phyloP scores from a whole-genome alignment of 2,888 invertebrate genomes.

The Sphecodes monilicornis region DNA sequence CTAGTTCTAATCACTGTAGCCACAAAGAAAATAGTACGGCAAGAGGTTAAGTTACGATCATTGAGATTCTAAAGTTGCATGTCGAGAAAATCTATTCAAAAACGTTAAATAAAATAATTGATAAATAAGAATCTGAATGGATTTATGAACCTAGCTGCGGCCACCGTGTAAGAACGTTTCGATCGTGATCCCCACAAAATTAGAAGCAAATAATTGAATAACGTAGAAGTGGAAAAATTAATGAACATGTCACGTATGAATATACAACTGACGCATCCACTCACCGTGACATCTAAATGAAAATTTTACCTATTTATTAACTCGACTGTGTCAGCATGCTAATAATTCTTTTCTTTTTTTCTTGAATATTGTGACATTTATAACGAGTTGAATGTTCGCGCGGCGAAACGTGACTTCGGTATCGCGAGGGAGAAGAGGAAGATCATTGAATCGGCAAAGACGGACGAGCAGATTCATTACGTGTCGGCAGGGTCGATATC shows the following conservation, averaged over 20 bases:
- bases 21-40: too few relatives aligned
- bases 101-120: too few relatives aligned
- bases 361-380: slow-evolving; percentile 14
- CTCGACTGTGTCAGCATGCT: not conserved
- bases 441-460: slow-evolving; percentile 56
- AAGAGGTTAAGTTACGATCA: too few relatives aligned
- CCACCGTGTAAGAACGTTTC: too few relatives aligned
- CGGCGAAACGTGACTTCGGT: slow-evolving; percentile 40
- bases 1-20: too few relatives aligned
- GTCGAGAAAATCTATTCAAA: too few relatives aligned
- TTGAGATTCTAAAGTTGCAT: too few relatives aligned
- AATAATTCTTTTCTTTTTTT: not conserved
- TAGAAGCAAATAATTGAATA: not conserved
- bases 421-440: slow-evolving; percentile 25
- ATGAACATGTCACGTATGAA: not conserved
- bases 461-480: slow-evolving; percentile 56
- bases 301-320: not conserved
- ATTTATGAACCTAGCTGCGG: not conserved
- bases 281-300: not conserved
- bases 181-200: not conserved
- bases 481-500: slow-evolving; percentile 58
- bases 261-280: not conserved
- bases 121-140: not conserved
- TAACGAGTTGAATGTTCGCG: slow-evolving; percentile 32
- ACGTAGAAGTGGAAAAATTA: not conserved